Base-by-base conservation (phyloP, 1,140 invertebrate genomes). In the Drosophila guanche region DNA sequence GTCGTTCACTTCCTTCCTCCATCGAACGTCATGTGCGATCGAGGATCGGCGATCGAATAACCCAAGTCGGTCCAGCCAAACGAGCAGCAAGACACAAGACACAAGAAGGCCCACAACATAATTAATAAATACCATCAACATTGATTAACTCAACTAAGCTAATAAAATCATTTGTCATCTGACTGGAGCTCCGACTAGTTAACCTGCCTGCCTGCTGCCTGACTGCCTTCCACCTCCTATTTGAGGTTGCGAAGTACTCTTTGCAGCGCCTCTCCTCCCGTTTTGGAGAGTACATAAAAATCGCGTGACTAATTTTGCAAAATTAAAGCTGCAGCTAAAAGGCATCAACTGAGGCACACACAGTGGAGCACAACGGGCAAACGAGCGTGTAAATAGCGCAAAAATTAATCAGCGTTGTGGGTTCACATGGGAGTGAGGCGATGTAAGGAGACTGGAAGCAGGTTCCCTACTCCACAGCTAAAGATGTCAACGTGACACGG, bases 91-190 rank as follows among this genome's bases (percentile, higher is more conserved):
- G n/a, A 20, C 16, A 20, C 16, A 20, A 20, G 16, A 67, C 55
- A 71, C 48, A 20, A 20, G 50, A 33, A 65, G 70, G 57, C 78
- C 65, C 61, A 89, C 84, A 83, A 88, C 83, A 88, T 88, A 88
- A 88, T 88, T 88, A 88, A 88, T 88, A 88, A 88, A 88, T 88
- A 88, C 83, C 83, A 88, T 88, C 83, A 88, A 88, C 83, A 88
- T 88, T 88, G 83, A 88, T 88, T 88, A 88, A 88, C 83, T 88
- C 83, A 88, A 88, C 83, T 88, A 88, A 88, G 83, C 83, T 88
- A 88, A 88, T 88, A 88, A 88, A 88, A 88, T 88, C 83, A 88
- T 88, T 88, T 88, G 83, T 88, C 83, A 88, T 88, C 85, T 81
- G 83, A 83, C 78, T 76, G 84, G 71, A 72, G 78, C 84, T 76